Evolutionary conservation across 2,113 vertebrate species (phyloP).

Genomic region (Furnarius figulus): DNA sequence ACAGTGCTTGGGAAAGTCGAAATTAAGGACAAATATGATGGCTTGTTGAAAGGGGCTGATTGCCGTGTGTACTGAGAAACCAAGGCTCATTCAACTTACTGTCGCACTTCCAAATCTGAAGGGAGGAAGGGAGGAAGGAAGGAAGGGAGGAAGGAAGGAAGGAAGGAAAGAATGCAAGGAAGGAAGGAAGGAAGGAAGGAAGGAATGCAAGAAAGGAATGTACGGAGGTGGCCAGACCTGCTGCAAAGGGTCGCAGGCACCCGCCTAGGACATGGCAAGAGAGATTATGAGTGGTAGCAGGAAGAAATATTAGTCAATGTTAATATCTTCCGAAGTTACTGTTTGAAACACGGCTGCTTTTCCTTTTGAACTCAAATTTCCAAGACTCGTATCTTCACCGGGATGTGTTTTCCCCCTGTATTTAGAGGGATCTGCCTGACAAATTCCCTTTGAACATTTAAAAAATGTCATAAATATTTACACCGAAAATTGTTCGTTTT

Average conservation of each 20-base stretch:
- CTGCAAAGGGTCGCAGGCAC: background rate
- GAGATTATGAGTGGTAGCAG: background rate
- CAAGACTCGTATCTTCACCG: background rate
- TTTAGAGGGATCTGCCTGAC: background rate
- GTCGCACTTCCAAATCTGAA: background rate
- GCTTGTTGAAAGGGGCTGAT: background rate
- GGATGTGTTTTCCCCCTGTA: background rate
- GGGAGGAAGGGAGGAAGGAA: too few relatives aligned
- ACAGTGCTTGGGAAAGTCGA: background rate
- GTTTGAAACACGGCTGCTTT: background rate
- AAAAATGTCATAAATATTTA: constrained; percentile 2
- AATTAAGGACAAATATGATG: constrained; percentile 35
- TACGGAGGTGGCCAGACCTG: background rate
- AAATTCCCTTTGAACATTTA: background rate
- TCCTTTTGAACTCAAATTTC: background rate
- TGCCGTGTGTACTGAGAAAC: background rate
- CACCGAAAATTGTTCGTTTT: constrained; percentile 13
- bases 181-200: too few relatives aligned
- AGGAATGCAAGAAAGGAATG: background rate
- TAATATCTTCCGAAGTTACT: background rate
- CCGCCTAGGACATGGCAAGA: background rate
- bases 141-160: too few relatives aligned
- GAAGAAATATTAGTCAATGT: background rate
- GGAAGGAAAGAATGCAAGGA: too few relatives aligned
- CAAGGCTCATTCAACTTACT: background rate